Conservation (phyloP, 2,113 vertebrate species). For the Passer montanus region DNA sequence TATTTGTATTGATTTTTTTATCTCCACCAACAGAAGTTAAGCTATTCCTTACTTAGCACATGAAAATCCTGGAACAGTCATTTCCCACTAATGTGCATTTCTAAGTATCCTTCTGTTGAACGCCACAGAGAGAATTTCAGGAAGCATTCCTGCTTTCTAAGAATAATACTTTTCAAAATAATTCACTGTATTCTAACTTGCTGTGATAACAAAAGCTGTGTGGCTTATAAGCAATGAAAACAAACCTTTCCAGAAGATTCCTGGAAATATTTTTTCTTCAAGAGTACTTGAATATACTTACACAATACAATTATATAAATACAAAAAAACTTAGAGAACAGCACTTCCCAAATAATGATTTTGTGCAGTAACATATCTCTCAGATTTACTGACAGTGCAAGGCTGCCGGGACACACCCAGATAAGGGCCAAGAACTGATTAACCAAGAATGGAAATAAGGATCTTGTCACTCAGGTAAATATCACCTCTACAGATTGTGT, state of each 20-base stretch:
- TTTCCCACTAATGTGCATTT: neutral
- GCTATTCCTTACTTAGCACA: neutral
- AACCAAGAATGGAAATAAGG: neutral
- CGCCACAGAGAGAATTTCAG: conserved; percentile 46
- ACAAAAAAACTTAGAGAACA: neutral
- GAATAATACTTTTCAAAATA: conserved; percentile 49
- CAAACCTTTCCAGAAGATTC: neutral
- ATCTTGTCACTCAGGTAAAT: neutral
- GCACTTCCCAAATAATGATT: neutral
- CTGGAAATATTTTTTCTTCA: conserved; percentile 13
- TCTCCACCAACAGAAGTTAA: neutral
- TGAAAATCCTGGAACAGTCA: neutral
- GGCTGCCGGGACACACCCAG: neutral
- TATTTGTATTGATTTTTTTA: neutral
- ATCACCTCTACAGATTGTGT: neutral
- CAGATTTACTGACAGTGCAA: neutral
- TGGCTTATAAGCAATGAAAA: neutral
- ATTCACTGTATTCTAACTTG: neutral
- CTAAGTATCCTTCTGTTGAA: neutral
- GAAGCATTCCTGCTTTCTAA: conserved; percentile 66
- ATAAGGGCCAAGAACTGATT: neutral
- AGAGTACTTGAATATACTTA: neutral
- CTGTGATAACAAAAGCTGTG: neutral
- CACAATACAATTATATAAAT: neutral
- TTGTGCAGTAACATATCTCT: neutral